Conservation (phyloP, 2,888 invertebrate genomes). For the Halictus ligatus region DNA sequence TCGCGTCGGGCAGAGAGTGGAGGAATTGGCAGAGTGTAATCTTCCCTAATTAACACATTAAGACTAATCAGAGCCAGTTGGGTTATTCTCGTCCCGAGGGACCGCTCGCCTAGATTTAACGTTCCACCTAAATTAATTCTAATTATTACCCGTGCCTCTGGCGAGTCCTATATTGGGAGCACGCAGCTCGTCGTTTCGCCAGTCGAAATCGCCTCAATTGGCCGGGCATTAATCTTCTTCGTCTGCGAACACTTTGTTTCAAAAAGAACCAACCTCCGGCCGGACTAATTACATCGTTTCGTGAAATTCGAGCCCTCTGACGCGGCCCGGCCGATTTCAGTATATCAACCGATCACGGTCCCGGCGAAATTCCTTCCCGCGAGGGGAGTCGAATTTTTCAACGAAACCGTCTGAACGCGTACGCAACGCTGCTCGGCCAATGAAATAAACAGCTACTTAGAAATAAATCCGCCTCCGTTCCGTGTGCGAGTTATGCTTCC, state of each 20-base stretch:
- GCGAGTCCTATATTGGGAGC: constrained; percentile 70
- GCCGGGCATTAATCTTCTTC: constrained; percentile 44
- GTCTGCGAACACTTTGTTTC: constrained; percentile 36
- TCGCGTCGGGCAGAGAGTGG: constrained; percentile 51
- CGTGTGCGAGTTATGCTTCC: constrained; percentile 9
- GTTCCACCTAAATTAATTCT: constrained; percentile 83
- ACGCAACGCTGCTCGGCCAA: neutral
- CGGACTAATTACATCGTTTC: constrained; percentile 16
- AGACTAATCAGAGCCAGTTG: constrained; percentile 83
- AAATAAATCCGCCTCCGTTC: constrained; percentile 2
- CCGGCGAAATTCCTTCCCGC: neutral
- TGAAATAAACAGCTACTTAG: constrained; percentile 13
- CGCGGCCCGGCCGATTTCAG: neutral
- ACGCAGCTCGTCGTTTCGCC: constrained; percentile 45
- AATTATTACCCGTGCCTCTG: constrained; percentile 80
- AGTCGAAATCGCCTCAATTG: constrained; percentile 34
- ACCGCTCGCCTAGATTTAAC: constrained; percentile 83
- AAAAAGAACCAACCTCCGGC: neutral
- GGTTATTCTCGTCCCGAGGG: constrained; percentile 79
- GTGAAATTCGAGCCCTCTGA: neutral
- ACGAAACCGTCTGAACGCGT: neutral
- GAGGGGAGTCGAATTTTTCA: neutral
- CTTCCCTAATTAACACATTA: constrained; percentile 84
- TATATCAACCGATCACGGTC: neutral
- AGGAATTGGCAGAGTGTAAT: constrained; percentile 78